Evolutionary conservation across 2,888 invertebrate species (phyloP), one percentile per base, ranked within the genome.

Genomic region (Tyria jacobaeae): DNA sequence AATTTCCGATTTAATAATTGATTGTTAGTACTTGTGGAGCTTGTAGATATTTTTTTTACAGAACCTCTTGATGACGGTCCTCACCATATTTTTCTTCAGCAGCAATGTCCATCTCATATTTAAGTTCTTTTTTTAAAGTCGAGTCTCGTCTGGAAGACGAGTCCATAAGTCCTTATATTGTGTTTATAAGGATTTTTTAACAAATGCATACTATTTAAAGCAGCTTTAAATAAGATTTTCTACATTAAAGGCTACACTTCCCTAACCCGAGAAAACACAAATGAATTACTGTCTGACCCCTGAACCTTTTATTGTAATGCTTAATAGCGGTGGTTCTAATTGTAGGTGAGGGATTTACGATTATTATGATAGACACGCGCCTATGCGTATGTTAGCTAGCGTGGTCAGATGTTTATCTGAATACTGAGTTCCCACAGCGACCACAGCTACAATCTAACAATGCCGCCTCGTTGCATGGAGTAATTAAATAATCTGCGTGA

Each of bases 241-340:
- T n/a, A n/a, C n/a, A n/a, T n/a, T n/a, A n/a, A n/a, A n/a, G n/a
- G 2, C 14, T 25, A 0, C 24, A 48, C 49, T 25, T 34, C 24
- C 4, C 15, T n/a, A 34, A 6, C 15, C 25, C n/a, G n/a, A 27
- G 9, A 25, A 27, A 25, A 53, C 25, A 25, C 25, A 17, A 25
- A 53, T 27, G 15, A 27, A 31, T 31, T 27, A n/a, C 27, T 17
- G 21, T 12, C 39, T 54, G 53, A 54, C 53, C 39, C 17, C 17
- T 7, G 39, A 41, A 54, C 53, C 39, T 39, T 39, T 39, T 54
- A 27, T 27, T 27, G 27, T 27, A 54, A 39, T 41, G 25, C 27
- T 7, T 27, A 27, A 39, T 27, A 14, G 27, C 3, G 3, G 15
- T 9, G 35, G 21, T 15, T 21, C 21, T 51, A 51, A 51, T 35